A percentile compares a stretch with the other conserved stretches of the same genome.
phyloP scores from a whole-genome alignment of 2,797 vertebrate species.

The Clarias laeviceps region DNA sequence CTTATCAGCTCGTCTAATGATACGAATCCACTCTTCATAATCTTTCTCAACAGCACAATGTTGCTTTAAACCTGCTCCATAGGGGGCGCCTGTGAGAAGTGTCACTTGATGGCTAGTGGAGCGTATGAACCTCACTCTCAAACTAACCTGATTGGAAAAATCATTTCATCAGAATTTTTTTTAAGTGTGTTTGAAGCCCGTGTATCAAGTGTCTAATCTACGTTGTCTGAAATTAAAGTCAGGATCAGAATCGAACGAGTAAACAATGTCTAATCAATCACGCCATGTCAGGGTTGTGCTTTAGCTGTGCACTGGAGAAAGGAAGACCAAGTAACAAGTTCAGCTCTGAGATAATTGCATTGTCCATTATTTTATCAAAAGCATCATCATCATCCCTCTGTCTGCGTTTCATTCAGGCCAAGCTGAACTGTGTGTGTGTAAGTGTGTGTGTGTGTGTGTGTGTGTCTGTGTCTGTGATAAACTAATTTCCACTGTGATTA shows the following conservation, averaged over 20 bases:
- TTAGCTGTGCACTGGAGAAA: not conserved
- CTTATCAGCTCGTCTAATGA: no score
- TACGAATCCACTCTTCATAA: not conserved
- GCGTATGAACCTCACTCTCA: not conserved
- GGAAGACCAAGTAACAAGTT: not conserved
- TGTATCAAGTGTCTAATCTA: no score
- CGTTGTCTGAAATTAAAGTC: not conserved
- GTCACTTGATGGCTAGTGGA: not conserved
- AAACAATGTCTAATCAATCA: not conserved
- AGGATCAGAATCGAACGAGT: not conserved
- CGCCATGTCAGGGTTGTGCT: no score
- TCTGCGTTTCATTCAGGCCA: not conserved
- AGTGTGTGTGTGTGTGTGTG: no score
- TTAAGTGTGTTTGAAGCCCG: not conserved
- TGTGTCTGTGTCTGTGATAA: not conserved
- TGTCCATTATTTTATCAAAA: not conserved
- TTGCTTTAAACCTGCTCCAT: slow-evolving; percentile 5
- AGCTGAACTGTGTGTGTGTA: not conserved
- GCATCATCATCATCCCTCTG: not conserved
- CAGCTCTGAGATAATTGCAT: not conserved
- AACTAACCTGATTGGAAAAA: slow-evolving; percentile 1
- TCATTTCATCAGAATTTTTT: not conserved
- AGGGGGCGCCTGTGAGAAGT: slow-evolving; percentile 63
- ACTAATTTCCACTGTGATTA: not conserved
- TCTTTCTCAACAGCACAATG: not conserved